phyloP scores from a whole-genome alignment of 2,888 invertebrate species.

The Odontomyia ornata region DNA sequence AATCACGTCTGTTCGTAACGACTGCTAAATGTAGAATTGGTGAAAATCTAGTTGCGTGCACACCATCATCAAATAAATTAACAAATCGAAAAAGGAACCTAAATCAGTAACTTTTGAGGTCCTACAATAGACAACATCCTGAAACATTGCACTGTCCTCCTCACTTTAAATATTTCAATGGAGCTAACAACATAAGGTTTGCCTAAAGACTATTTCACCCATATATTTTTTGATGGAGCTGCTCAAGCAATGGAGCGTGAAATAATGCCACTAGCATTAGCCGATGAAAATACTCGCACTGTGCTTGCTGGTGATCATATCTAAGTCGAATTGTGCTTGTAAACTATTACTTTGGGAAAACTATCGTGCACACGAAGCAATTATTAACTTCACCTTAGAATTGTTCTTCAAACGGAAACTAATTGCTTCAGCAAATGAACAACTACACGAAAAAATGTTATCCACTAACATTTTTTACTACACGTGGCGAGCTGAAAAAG shows the following conservation, averaged over 20 bases:
- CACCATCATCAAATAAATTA: too few species aligned
- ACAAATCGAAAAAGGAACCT: too few species aligned
- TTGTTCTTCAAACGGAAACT: slow-evolving; percentile 82
- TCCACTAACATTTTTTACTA: slow-evolving; percentile 83
- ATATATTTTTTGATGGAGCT: slow-evolving; percentile 86
- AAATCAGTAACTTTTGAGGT: slow-evolving; percentile 71
- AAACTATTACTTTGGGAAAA: slow-evolving; percentile 84
- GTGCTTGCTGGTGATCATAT: slow-evolving; percentile 88
- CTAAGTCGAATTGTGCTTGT: slow-evolving; percentile 77
- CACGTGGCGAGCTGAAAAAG: slow-evolving; percentile 76
- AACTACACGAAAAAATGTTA: slow-evolving; percentile 74
- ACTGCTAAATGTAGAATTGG: too few species aligned
- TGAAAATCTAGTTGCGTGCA: too few species aligned
- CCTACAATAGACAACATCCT: slow-evolving; percentile 77
- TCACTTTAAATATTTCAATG: slow-evolving; percentile 82
- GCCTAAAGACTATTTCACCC: slow-evolving; percentile 74
- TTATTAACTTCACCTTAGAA: slow-evolving; percentile 82
- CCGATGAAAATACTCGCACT: slow-evolving; percentile 75
- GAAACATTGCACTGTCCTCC: slow-evolving; percentile 77
- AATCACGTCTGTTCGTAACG: too few species aligned
- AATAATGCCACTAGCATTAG: slow-evolving; percentile 80
- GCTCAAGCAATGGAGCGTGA: slow-evolving; percentile 89
- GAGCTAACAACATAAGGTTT: slow-evolving; percentile 75
- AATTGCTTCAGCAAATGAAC: slow-evolving; percentile 76
- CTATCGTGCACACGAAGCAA: slow-evolving; percentile 83